Percentiles rank a stretch among this genome's conserved stretches.
Conservation (phyloP, 2,888 invertebrate species). For the Terebella lapidaria region DNA sequence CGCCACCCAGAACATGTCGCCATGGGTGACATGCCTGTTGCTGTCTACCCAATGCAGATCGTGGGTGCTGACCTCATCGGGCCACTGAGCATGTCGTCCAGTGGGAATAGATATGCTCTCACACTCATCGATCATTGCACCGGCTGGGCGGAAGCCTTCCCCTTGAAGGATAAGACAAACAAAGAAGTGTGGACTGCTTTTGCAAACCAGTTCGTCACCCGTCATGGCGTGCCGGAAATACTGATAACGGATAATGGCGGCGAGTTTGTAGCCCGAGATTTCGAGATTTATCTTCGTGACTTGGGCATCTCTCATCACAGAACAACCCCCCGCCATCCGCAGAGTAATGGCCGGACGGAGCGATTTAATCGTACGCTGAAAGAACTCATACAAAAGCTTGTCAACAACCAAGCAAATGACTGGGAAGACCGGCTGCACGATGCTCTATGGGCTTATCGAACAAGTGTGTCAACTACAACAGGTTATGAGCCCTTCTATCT, state of each 20-base stretch:
- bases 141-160: constrained; percentile 7
- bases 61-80: constrained; percentile 9
- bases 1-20: constrained; percentile 1
- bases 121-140: constrained; percentile 7
- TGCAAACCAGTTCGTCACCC: constrained; percentile 3
- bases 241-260: constrained; percentile 6
- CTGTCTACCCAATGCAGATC: neutral
- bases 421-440: constrained; percentile 8
- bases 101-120: constrained; percentile 7
- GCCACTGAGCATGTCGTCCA: constrained; percentile 1
- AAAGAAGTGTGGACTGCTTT: neutral
- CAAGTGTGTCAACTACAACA: neutral
- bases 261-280: constrained; percentile 1
- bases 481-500: constrained; percentile 8
- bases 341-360: constrained; percentile 6
- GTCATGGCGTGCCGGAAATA: constrained; percentile 7
- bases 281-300: neutral
- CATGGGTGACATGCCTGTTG: constrained; percentile 9
- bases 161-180: constrained; percentile 6
- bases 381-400: neutral
- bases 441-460: constrained; percentile 3
- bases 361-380: too few species aligned
- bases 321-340: constrained; percentile 6
- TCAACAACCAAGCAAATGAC: neutral
- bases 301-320: constrained; percentile 4